A percentile compares a stretch with the other conserved stretches of the same genome.
Evolutionary conservation across 2,113 vertebrate genomes (phyloP).

Genomic region (Vulpes ferrilata): DNA sequence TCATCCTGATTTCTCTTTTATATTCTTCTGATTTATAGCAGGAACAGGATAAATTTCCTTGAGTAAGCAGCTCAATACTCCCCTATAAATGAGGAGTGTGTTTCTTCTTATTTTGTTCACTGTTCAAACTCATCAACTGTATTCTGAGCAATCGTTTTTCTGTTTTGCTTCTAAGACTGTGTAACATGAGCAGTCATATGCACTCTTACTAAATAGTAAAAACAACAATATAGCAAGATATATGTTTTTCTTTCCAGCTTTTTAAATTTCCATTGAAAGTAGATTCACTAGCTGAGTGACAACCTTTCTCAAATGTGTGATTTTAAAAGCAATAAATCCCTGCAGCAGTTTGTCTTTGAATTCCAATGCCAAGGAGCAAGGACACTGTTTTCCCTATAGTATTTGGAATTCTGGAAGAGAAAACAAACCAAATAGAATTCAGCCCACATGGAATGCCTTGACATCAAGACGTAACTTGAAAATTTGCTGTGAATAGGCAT

Average conservation of each 20-base stretch:
- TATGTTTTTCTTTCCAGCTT: slow-evolving; percentile 33
- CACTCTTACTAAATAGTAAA: slow-evolving; percentile 51
- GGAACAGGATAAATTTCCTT: slow-evolving; percentile 55
- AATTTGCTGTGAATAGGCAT: slow-evolving; percentile 9
- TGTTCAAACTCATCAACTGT: slow-evolving; percentile 63
- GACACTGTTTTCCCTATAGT: neutral
- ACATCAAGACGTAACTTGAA: neutral
- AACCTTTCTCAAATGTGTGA: slow-evolving; percentile 50
- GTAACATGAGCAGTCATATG: slow-evolving; percentile 53
- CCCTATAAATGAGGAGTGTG: neutral
- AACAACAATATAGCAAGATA: neutral
- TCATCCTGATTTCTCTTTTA: neutral
- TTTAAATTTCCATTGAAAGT: slow-evolving; percentile 60
- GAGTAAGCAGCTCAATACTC: slow-evolving; percentile 52
- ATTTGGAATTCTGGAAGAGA: neutral
- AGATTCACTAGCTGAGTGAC: neutral
- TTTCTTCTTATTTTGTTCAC: slow-evolving; percentile 65
- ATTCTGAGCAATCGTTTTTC: slow-evolving; percentile 26
- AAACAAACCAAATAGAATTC: neutral
- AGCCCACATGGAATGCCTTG: neutral
- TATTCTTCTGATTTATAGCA: slow-evolving; percentile 64
- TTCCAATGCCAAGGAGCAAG: slow-evolving; percentile 7
- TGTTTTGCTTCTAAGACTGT: slow-evolving; percentile 52
- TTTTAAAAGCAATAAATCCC: slow-evolving; percentile 51
- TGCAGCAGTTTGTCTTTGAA: slow-evolving; percentile 18